phyloP scores from a whole-genome alignment of 2,797 vertebrate genomes.

The Dendrocincla fuliginosa region DNA sequence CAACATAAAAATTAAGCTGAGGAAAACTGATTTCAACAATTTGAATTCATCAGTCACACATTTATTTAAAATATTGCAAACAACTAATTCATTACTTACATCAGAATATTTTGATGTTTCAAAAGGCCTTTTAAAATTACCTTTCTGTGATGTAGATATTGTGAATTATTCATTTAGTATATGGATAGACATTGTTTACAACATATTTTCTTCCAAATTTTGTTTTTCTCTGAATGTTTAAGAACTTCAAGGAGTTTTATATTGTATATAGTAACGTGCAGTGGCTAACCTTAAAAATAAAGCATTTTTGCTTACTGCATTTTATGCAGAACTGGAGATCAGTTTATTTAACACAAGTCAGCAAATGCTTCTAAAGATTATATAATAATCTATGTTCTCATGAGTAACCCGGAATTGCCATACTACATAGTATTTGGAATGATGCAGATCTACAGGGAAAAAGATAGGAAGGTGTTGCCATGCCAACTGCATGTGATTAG shows the following conservation, averaged over 20 bases:
- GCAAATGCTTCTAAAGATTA: not conserved
- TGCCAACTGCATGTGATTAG: slow-evolving; percentile 7
- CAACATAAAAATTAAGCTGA: slow-evolving; percentile 23
- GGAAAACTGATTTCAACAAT: slow-evolving; percentile 41
- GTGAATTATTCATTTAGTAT: slow-evolving; percentile 56
- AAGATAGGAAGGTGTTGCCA: not conserved
- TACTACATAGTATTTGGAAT: not conserved
- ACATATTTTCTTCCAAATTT: slow-evolving; percentile 49
- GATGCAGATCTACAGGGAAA: not conserved
- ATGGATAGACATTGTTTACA: slow-evolving; percentile 49
- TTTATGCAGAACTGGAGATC: not conserved
- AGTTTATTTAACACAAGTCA: not conserved
- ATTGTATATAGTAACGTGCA: not conserved
- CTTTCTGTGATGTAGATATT: slow-evolving; percentile 21
- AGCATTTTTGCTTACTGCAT: not conserved
- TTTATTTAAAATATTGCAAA: slow-evolving; percentile 53
- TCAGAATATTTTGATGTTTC: slow-evolving; percentile 32
- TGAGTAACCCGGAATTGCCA: not conserved
- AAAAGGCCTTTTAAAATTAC: slow-evolving; percentile 40
- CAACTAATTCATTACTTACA: slow-evolving; percentile 46
- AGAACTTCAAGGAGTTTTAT: slow-evolving; percentile 13
- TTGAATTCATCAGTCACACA: slow-evolving; percentile 17
- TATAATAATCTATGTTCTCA: not conserved
- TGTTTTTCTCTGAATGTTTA: slow-evolving; percentile 60
- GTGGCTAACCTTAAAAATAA: not conserved